Evolutionary conservation across 2,113 vertebrate genomes (phyloP), one percentile per base, ranked within the genome.

Genomic region (Colistium nudipinnis): DNA sequence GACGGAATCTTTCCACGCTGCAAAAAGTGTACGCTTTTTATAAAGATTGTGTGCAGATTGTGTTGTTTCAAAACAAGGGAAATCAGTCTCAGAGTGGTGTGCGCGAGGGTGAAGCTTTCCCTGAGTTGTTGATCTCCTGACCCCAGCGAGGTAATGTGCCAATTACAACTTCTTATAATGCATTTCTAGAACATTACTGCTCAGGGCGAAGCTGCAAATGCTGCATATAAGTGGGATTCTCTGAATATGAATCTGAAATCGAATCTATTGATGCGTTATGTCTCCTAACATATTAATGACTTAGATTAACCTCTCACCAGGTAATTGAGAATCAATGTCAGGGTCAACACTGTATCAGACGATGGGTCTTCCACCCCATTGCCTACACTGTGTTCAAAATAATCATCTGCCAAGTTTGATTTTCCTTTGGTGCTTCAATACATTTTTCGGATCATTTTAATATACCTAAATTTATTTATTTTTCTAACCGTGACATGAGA

Each of bases 1-100:
- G 31, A 9, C 59, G 30, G 11, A 55, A 55, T 35, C 13, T 33
- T 2, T 47, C 5, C 48, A 57, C 60, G 33, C 43, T 62, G 48
- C 36, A 61, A 61, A 28, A 52, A 44, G 24, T 9, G 19, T 11
- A 7, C 7, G 20, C 45, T 51, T 31, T 27, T 31, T 27, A 39
- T 28, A 19, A 12, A 30, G 27, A 11, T 17, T 39, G 55, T 54
- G 43, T 54, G 44, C 12, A 57, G 14, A 31, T 1, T 24, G 6
- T 1, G 41, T 20, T 31, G 13, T 25, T 4, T 41, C 8, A 19
- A 49, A 30, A 12, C 1, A 0, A 13, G 16, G 11, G 11, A 13
- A 38, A 31, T 12, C 13, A 10, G 19, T 14, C 24, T 43, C 7
- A 4, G 7, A 39, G 30, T 35, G 19, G n/a, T n/a, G 7, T 27